Percentiles rank a stretch among this genome's conserved stretches.
Conservation (phyloP, 2,888 invertebrate genomes). For the Iphiclides podalirius region DNA sequence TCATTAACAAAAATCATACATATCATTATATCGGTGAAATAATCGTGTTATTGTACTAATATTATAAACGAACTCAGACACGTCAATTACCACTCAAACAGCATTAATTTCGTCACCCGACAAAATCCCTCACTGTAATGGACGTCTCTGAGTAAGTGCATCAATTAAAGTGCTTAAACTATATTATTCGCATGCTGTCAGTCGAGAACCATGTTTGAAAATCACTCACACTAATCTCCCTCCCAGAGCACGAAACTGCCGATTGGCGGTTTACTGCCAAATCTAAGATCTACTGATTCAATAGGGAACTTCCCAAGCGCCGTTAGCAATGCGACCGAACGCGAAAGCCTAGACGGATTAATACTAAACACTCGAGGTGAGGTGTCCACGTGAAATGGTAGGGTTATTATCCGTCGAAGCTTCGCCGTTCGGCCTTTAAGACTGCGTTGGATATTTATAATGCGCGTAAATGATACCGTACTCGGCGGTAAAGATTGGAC, state of each 20-base stretch:
- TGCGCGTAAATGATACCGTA: conserved; percentile 45
- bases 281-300: neutral
- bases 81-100: too few species aligned
- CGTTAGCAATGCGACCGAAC: conserved; percentile 41
- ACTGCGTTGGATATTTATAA: conserved; percentile 57
- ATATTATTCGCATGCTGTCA: conserved; percentile 32
- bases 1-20: too few species aligned
- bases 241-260: conserved; percentile 13
- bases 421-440: conserved; percentile 41
- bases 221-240: conserved; percentile 31
- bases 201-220: conserved; percentile 27
- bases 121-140: neutral
- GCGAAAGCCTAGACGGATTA: conserved; percentile 15
- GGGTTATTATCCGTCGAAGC: conserved; percentile 28
- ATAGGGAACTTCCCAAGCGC: conserved; percentile 40
- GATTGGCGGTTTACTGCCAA: neutral
- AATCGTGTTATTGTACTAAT: too few species aligned
- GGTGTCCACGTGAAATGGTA: too few species aligned
- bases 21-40: neutral
- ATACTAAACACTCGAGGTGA: too few species aligned
- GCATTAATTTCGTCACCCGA: too few species aligned
- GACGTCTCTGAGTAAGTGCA: too few species aligned
- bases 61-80: too few species aligned
- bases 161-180: neutral
- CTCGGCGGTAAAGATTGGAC: too few species aligned